phyloP scores from a whole-genome alignment of 2,797 vertebrate species.

The Ptychobarbus kaznakovi region DNA sequence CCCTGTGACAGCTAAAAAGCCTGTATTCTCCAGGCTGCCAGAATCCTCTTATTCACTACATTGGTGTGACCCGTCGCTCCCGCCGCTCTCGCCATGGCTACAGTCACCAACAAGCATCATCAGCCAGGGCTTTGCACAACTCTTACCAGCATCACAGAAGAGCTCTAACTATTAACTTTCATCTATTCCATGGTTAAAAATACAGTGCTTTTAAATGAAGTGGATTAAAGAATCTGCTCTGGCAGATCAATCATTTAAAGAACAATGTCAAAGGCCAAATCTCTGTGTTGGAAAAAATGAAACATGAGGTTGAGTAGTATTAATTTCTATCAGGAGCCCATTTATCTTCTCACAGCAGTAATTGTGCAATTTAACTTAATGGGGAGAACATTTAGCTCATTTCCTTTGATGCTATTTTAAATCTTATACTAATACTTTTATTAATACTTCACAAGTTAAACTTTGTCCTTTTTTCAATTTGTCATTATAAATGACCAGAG shows the following conservation, averaged over 20 bases:
- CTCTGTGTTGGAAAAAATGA: slow-evolving; percentile 8
- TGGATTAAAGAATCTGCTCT: not conserved
- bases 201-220: not conserved
- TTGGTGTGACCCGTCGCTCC: slow-evolving; percentile 6
- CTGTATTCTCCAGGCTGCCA: slow-evolving; percentile 58
- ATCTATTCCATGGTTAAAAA: slow-evolving; percentile 23
- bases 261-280: not conserved
- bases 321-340: not conserved
- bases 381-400: not conserved
- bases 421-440: slow-evolving; percentile 21
- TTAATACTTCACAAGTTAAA: not conserved
- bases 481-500: not conserved
- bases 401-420: slow-evolving; percentile 5
- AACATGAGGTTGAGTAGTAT: slow-evolving; percentile 6
- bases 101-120: slow-evolving; percentile 51
- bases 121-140: slow-evolving; percentile 9
- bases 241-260: no score
- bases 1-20: slow-evolving; percentile 61
- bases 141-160: not conserved
- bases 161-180: not conserved
- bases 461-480: not conserved
- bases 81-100: slow-evolving; percentile 8
- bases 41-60: slow-evolving; percentile 53
- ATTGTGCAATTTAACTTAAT: slow-evolving; percentile 21
- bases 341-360: slow-evolving; percentile 10